These are phyloP conservation scores for Mus pahari DNA, from an alignment of 2,113 vertebrate species.

Conservation along the genomic window DNA sequence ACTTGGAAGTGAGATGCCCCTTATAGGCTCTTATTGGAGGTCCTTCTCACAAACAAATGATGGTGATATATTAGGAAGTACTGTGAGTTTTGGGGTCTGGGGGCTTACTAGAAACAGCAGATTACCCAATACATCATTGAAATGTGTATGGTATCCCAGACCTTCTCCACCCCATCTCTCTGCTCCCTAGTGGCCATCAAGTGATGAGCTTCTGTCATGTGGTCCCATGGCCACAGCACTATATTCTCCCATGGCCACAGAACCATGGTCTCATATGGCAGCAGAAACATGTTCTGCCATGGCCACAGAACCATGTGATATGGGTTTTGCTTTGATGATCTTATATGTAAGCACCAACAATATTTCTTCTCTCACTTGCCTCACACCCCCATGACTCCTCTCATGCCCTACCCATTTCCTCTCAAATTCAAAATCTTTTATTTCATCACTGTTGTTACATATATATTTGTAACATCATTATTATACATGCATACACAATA, in stretches of 20 bases:
- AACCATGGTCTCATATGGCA: neutral
- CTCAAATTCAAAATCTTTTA: neutral
- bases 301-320: neutral
- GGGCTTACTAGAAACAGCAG: neutral
- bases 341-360: neutral
- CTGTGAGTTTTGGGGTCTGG: neutral
- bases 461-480: neutral
- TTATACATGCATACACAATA: neutral
- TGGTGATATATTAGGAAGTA: neutral
- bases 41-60: neutral
- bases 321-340: neutral
- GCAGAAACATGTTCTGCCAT: rapidly evolving
- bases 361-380: neutral
- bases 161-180: too few species aligned
- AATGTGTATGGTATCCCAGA: neutral
- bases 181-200: neutral
- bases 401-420: neutral
- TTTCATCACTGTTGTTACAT: too few species aligned
- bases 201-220: too few species aligned
- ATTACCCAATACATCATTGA: neutral
- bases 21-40: neutral
- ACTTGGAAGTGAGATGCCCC: neutral
- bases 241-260: neutral
- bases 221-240: neutral
- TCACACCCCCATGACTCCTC: neutral